phyloP scores from a whole-genome alignment of 2,888 invertebrate species.

The Hesperia comma region DNA sequence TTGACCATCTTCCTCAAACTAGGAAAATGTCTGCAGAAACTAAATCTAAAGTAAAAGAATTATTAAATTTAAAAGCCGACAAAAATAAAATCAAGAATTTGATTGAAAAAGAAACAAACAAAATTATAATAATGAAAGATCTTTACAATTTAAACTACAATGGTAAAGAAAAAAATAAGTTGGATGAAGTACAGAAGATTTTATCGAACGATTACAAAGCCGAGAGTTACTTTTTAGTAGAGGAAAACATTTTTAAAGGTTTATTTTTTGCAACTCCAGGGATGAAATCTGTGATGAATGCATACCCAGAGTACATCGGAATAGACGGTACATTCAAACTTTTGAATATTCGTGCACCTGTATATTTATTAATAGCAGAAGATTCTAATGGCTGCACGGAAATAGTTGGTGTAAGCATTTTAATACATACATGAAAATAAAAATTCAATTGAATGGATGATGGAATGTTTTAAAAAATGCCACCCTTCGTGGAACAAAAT shows the following conservation, averaged over 20 bases:
- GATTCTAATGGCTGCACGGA: constrained; percentile 32
- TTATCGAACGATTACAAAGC: no score
- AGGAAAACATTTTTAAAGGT: constrained; percentile 31
- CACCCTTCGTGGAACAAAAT: constrained; percentile 29
- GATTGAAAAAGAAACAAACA: no score
- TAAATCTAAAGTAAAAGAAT: no score
- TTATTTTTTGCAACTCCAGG: constrained; percentile 23
- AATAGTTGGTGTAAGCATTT: constrained; percentile 32
- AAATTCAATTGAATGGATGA: constrained; percentile 34
- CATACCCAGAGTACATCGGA: constrained; percentile 32
- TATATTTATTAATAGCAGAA: constrained; percentile 32
- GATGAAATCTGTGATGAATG: constrained; percentile 25
- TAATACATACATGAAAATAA: constrained; percentile 26
- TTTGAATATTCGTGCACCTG: constrained; percentile 34
- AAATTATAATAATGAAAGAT: no score
- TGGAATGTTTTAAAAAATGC: constrained; percentile 7
- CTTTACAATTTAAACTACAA: no score
- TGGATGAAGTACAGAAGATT: no score
- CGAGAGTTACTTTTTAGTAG: no score
- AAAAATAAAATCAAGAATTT: no score
- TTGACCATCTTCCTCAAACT: no score
- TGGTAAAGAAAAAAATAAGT: no score
- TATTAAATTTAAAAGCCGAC: no score
- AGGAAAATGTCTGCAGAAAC: no score
- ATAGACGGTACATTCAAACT: constrained; percentile 34